Base-by-base conservation (phyloP, 2,888 invertebrate species). In the Falcaria lacertinaria region DNA sequence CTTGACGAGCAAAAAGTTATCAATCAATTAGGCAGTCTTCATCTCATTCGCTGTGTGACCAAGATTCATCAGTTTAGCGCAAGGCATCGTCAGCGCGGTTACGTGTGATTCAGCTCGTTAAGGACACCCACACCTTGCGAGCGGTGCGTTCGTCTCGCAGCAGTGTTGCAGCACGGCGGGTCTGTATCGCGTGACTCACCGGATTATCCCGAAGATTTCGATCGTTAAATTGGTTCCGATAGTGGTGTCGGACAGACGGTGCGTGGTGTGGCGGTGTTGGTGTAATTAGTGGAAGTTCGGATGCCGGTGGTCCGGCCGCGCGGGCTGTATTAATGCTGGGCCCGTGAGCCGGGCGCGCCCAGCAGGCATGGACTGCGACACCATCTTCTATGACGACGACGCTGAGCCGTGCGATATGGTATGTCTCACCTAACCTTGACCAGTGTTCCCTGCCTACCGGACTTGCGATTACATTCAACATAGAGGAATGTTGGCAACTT, bases 381-480 rank as follows among this genome's bases (percentile, higher is more conserved):
- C 78, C 58, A 69, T 83, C 70, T 88, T 88, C 77, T 89, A 89
- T 87, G 89, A 90, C 88, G 89, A 89, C 83, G 89, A 88, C 75
- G 82, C 78, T 69, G 88, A 87, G 76, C 73, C 79, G 70, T 84
- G 80, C 80, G 88, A 90, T 72, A 90, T 90, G 89, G 90, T 89
- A 80, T 56, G 88, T 78, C 52, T 39, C 41, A 41, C 32, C 50
- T 59, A 57, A 63, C 69, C 66, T 66, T 72, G 60, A 60, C 57
- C 52, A 49, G 57, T 57, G 57, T 60, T 59, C 48, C 13, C 28
- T 45, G 44, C 46, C 45, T 46, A 25, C 48, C 45, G 47, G 55
- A 57, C 54, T 50, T 61, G 50, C 53, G 8, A 34, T 34, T 15
- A 34, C 15, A 4, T 40, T 49, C 3, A 41, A 36, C 38, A 34